phyloP scores from a whole-genome alignment of 2,113 vertebrate genomes.

The Ahaetulla prasina region DNA sequence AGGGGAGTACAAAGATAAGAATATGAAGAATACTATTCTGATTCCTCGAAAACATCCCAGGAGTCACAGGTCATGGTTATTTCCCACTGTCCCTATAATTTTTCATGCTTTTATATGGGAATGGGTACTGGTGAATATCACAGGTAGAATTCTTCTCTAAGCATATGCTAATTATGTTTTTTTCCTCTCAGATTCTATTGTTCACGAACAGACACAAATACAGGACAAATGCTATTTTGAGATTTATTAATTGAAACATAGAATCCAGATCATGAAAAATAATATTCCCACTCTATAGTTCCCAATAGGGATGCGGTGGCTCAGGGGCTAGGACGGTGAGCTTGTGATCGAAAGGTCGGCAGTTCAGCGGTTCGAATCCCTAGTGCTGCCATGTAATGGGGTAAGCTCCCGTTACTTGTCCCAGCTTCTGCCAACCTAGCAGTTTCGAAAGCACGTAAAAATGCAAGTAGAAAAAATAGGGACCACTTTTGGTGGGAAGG shows the following conservation, averaged over 20 bases:
- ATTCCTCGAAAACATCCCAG: not conserved
- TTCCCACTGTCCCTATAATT: not conserved
- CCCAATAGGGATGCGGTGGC: no score
- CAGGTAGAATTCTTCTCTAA: not conserved
- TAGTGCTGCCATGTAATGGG: no score
- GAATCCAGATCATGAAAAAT: not conserved
- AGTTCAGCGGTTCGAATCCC: no score
- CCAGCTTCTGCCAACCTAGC: no score
- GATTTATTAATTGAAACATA: not conserved
- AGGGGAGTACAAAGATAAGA: not conserved
- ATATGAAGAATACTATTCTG: not conserved
- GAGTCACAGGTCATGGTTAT: not conserved
- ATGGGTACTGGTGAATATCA: not conserved
- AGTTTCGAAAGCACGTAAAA: no score
- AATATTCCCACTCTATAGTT: not conserved
- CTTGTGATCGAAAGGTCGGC: no score
- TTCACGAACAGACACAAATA: not conserved
- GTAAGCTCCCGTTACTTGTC: no score
- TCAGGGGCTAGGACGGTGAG: no score
- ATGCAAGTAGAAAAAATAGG: no score
- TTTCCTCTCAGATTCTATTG: not conserved
- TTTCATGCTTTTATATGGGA: not conserved
- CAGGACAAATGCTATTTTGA: not conserved
- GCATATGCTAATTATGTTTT: not conserved
- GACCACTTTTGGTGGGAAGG: no score